Evolutionary conservation across 2,888 invertebrate genomes (phyloP), one percentile per base, ranked within the genome.

Genomic region (Lepidocyrtoides sp.): DNA sequence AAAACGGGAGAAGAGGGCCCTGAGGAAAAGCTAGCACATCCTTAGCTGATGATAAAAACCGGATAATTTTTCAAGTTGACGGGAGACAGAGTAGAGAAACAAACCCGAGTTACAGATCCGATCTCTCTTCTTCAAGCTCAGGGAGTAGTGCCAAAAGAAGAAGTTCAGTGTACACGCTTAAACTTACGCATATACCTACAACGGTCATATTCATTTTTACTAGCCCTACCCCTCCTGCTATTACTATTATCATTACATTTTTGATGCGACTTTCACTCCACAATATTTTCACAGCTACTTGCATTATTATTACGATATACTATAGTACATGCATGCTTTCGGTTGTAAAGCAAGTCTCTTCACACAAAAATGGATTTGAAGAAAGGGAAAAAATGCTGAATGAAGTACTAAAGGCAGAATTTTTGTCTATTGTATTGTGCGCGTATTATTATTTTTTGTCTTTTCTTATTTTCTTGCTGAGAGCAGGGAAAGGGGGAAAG

Each of bases 11-110:
- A 90, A 84, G 60, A 36, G 89, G 84, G 29, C 89, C 90, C 90
- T 32, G 75, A 75, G 86, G 87, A 88, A 79, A 87, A 77, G 69
- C 92, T 86, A 44, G 86, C 90, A 91, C 91, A 89, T 92, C 90
- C 86, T 92, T 92, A 91, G 92, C 87, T 90, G 92, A 92, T 92
- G 92, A 92, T 92, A 92, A 90, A 92, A 92, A 92, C 92, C 86
- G 87, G 82, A 92, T 92, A 92, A 92, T 92, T 92, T 92, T 92
- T 92, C 92, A 92, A 92, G 89, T 81, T 87, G 92, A 92, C 92
- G 90, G 92, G 89, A 90, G 89, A 92, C 92, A 92, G 89, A 92
- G 89, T 83, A 85, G 87, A 89, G 66, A 87, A 92, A 87, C 88
- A 91, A 89, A 91, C 79, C 88, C 86, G 57, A 84, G 81, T 81